Conservation (phyloP, 1,140 invertebrate genomes). For the Harlomillsia oculata region DNA sequence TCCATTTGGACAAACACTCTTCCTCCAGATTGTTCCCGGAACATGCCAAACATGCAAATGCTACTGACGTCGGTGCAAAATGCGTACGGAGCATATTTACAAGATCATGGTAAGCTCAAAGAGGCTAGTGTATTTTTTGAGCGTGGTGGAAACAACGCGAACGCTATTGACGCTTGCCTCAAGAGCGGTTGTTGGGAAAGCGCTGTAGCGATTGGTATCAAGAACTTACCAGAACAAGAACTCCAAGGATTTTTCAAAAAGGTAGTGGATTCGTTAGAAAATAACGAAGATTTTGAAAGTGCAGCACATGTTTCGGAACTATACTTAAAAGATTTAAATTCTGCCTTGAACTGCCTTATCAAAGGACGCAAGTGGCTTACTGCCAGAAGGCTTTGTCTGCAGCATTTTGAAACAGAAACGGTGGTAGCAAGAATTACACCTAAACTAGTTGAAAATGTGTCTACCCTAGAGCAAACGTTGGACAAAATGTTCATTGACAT, state of each 20-base stretch:
- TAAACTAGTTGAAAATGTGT: background rate
- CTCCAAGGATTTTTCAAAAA: background rate
- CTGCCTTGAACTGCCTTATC: conserved; percentile 17
- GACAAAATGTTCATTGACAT: conserved; percentile 3
- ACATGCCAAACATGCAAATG: background rate
- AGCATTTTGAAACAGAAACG: conserved; percentile 1
- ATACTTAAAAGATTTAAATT: conserved; percentile 16
- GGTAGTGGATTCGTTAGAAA: conserved; percentile 5
- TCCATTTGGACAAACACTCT: background rate
- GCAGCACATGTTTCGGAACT: conserved; percentile 22
- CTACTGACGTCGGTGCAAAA: conserved; percentile 10
- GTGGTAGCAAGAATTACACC: background rate
- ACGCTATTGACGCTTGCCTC: conserved; percentile 18
- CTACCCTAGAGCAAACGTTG: conserved; percentile 5
- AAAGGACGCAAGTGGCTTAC: conserved; percentile 22
- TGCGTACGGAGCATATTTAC: conserved; percentile 24
- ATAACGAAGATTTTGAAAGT: conserved; percentile 21
- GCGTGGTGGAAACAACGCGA: conserved; percentile 11
- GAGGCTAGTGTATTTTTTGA: conserved; percentile 31
- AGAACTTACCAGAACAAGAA: background rate
- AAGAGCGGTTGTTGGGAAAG: conserved; percentile 24
- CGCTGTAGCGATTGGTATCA: conserved; percentile 9
- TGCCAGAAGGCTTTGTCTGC: conserved; percentile 5
- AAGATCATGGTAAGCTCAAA: conserved; percentile 16
- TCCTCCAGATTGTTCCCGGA: background rate